Evolutionary conservation across 2,888 invertebrate species (phyloP).

Genomic region (Acanthoscelides obtectus): DNA sequence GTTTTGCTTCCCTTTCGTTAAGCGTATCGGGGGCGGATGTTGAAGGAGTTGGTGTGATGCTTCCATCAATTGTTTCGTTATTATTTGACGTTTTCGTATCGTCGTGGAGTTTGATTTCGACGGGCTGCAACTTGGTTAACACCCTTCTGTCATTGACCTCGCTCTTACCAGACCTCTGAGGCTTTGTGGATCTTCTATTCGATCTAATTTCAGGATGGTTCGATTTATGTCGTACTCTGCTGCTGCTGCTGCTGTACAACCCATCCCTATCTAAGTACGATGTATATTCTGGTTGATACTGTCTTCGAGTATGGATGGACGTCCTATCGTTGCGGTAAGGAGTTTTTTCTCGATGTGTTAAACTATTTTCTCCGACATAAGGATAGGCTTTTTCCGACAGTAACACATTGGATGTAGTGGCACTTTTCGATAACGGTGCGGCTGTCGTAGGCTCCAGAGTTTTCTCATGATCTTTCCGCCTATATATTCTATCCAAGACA

Average conservation of each 20-base stretch:
- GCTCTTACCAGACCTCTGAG: conserved; percentile 61
- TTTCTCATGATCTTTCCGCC: conserved; percentile 62
- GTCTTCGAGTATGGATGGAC: conserved; percentile 26
- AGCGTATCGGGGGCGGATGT: conserved; percentile 53
- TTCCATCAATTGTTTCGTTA: conserved; percentile 22
- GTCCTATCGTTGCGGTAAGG: conserved; percentile 53
- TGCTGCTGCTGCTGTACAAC: conserved; percentile 23
- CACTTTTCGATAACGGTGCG: conserved; percentile 59
- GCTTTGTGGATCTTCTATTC: conserved; percentile 45
- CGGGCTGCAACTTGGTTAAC: conserved; percentile 48
- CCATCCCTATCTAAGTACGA: conserved; percentile 40
- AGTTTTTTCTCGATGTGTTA: conserved; percentile 59
- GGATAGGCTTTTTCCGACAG: conserved; percentile 66
- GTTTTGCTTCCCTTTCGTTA: conserved; percentile 70
- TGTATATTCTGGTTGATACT: conserved; percentile 37
- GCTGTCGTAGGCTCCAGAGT: conserved; percentile 59
- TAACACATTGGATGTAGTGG: conserved; percentile 61
- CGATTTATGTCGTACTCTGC: conserved; percentile 40
- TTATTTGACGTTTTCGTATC: conserved; percentile 16
- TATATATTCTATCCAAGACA: conserved; percentile 66
- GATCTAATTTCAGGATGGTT: conserved; percentile 44
- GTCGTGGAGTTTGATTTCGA: conserved; percentile 48
- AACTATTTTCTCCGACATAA: conserved; percentile 43
- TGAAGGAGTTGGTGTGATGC: conserved; percentile 48
- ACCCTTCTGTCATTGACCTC: conserved; percentile 54